Evolutionary conservation across 2,888 invertebrate genomes (phyloP).

Genomic region (Sesia bembeciformis): DNA sequence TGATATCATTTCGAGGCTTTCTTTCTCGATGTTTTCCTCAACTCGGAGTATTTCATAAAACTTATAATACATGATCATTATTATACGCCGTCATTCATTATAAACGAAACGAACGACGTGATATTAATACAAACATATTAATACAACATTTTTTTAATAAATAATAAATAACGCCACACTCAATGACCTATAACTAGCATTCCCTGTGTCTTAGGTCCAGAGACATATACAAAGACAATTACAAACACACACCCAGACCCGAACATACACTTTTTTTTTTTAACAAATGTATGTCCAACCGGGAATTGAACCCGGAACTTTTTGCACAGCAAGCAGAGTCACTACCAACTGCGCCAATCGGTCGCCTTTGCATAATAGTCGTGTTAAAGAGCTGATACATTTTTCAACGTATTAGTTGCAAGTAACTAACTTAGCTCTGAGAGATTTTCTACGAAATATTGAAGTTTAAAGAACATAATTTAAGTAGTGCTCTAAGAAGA

Average conservation of each 20-base stretch:
- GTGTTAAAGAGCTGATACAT: conserved; percentile 25
- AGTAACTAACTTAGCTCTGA: background rate
- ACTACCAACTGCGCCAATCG: no score
- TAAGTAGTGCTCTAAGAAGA: background rate
- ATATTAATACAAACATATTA: background rate
- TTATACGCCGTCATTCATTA: background rate
- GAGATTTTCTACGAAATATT: background rate
- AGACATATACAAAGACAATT: no score
- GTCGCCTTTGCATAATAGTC: conserved; percentile 19
- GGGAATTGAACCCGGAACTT: no score
- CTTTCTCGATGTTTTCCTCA: background rate
- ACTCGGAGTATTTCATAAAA: background rate
- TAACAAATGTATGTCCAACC: no score
- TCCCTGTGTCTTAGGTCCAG: no score
- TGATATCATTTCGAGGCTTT: background rate
- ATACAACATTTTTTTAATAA: background rate
- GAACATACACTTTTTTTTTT: no score
- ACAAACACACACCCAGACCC: no score
- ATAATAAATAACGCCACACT: no score
- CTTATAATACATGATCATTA: background rate
- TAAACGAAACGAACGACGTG: background rate
- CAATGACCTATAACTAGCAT: no score
- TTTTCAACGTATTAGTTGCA: background rate
- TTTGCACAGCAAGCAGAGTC: no score
- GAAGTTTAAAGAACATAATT: background rate